Base-by-base conservation (phyloP, 2,113 vertebrate species). In the Phalacrocorax pelagicus region DNA sequence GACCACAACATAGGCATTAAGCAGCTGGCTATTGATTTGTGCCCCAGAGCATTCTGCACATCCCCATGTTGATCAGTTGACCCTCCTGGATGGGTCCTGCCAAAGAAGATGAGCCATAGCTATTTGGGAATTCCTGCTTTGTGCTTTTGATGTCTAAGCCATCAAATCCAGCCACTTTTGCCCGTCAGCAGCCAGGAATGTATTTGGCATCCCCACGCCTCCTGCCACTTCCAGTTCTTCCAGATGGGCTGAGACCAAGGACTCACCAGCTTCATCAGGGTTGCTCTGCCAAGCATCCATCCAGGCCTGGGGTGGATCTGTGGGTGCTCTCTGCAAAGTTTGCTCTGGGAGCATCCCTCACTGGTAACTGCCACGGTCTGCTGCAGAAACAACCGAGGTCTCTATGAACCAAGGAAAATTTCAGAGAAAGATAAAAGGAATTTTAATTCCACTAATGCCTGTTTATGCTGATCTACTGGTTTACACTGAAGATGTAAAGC, bases 1-100 rank as follows among this genome's bases (percentile, higher is more conserved):
- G 78, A 61, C 46, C 70, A 26, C 86, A 81, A 55, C 36, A 57
- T 30, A 69, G 57, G 34, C 69, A 78, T 22, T 49, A 78, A 88
- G 62, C 17, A 1, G 42, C 52, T 3, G 2, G 47, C 46, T 77
- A 83, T 23, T 19, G 82, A 67, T 87, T 91, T 82, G 58, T 80
- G 65, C 47, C 77, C 51, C 40, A 49, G 74, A 69, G 67, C 5
- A 5, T 86, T 77, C 65, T 57, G 30, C 52, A 38, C 24, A 22
- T n/a, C 52, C 66, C 57, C 0, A 0, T 70, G 38, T 42, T 73
- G n/a, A 47, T 52, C 40, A 3, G 23, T 58, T 23, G n/a, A 46
- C 58, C 47, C 18, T 73, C n/a, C 46, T 80, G 72, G 22, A 26
- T 77, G n/a, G 51, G 12, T 46, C 52, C 71, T 78, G 47, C 55